Conservation (phyloP, 2,113 vertebrate genomes). For the Piaya cayana region DNA sequence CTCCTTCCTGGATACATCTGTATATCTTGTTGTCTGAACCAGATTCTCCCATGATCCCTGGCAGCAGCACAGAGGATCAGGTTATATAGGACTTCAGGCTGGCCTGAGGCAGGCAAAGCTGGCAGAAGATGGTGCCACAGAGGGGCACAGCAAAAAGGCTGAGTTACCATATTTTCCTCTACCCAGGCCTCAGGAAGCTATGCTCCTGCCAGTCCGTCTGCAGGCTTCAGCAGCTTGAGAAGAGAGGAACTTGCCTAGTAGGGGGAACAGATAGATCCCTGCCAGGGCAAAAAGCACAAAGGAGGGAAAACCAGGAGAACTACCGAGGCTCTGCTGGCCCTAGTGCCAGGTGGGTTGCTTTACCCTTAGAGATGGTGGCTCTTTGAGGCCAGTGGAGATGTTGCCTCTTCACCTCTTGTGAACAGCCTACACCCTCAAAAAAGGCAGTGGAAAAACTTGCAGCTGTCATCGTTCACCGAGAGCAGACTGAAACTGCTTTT, state of each 20-base stretch:
- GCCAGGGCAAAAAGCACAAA: fast-evolving
- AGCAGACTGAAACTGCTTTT: background rate
- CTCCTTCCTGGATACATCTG: background rate
- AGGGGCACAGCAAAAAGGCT: fast-evolving
- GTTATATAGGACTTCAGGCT: background rate
- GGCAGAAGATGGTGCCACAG: background rate
- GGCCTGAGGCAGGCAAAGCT: background rate
- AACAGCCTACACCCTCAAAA: background rate
- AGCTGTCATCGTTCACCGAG: background rate
- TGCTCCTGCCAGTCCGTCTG: background rate
- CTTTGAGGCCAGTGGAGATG: background rate
- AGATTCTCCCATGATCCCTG: background rate
- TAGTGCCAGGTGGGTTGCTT: background rate
- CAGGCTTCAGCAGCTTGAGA: background rate
- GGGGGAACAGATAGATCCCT: background rate
- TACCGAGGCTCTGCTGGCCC: background rate
- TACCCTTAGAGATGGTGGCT: background rate
- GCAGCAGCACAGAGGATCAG: background rate
- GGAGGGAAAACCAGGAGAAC: background rate
- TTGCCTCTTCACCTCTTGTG: background rate
- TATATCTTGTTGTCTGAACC: background rate
- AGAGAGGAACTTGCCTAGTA: background rate
- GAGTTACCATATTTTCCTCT: background rate
- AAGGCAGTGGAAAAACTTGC: background rate
- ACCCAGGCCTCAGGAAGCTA: background rate